Percentiles rank a stretch among this genome's conserved stretches.
Conservation (phyloP, 2,797 vertebrate genomes). For the Clamator glandarius region DNA sequence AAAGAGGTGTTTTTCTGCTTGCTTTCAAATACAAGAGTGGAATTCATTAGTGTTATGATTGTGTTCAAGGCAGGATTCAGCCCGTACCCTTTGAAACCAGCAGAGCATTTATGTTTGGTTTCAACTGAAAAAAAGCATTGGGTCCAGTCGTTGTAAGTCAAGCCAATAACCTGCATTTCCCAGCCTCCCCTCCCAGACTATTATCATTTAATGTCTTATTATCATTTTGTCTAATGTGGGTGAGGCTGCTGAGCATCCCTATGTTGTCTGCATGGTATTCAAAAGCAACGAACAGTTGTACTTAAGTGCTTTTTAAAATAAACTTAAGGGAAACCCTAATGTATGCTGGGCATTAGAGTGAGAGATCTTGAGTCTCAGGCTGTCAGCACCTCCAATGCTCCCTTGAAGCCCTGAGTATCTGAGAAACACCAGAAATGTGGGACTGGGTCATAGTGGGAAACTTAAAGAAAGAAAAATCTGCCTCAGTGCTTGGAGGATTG, state of each 20-base stretch:
- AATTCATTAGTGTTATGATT: neutral
- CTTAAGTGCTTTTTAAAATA: neutral
- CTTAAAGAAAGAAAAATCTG: neutral
- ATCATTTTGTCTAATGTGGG: neutral
- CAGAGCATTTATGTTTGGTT: neutral
- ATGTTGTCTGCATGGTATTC: neutral
- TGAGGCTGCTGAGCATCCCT: neutral
- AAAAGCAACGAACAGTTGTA: neutral
- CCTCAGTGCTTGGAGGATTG: neutral
- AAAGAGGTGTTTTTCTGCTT: neutral
- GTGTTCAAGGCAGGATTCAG: neutral
- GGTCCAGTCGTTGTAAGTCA: neutral
- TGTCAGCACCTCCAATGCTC: neutral
- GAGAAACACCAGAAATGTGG: neutral
- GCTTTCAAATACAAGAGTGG: neutral
- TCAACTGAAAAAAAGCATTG: neutral
- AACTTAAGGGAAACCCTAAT: neutral
- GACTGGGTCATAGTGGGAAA: neutral
- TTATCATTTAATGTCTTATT: neutral
- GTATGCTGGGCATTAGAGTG: accelerated
- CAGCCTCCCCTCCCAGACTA: neutral
- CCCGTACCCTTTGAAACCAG: neutral
- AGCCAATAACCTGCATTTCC: neutral
- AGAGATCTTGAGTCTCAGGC: neutral
- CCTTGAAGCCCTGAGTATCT: neutral